phyloP scores from a whole-genome alignment of 2,888 invertebrate genomes.

The Drosophila colorata region DNA sequence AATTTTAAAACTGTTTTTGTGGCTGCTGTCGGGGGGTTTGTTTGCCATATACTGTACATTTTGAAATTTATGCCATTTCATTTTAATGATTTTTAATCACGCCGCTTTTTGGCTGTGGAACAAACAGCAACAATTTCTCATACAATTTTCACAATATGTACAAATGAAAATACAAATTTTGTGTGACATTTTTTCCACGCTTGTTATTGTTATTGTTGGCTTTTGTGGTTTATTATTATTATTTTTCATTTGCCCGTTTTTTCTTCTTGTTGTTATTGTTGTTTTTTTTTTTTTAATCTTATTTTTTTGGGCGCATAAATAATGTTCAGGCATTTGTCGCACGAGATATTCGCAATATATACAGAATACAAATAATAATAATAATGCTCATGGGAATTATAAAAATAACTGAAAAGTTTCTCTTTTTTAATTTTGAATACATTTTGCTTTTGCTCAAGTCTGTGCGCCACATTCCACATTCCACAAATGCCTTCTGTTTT shows the following conservation, averaged over 20 bases:
- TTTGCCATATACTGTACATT: neutral
- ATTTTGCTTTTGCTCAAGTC: slow-evolving; percentile 28
- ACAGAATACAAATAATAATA: slow-evolving; percentile 35
- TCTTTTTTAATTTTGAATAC: slow-evolving; percentile 25
- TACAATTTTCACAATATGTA: slow-evolving; percentile 26
- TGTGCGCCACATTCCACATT: slow-evolving; percentile 55
- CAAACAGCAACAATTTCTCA: slow-evolving; percentile 29
- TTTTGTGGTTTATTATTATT: slow-evolving; percentile 3
- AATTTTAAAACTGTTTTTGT: slow-evolving; percentile 34
- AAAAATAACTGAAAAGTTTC: slow-evolving; percentile 57
- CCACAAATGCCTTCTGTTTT: slow-evolving; percentile 55
- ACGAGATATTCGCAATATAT: slow-evolving; percentile 65
- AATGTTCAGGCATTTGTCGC: slow-evolving; percentile 69
- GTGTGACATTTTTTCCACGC: slow-evolving; percentile 43
- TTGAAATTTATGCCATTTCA: slow-evolving; percentile 41
- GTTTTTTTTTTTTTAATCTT: slow-evolving; percentile 20
- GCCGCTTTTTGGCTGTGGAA: slow-evolving; percentile 28
- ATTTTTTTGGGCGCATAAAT: slow-evolving; percentile 54
- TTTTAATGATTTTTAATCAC: slow-evolving; percentile 56
- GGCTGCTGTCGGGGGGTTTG: slow-evolving; percentile 10
- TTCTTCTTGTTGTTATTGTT: neutral
- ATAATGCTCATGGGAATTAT: slow-evolving; percentile 51
- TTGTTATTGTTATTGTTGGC: slow-evolving; percentile 32
- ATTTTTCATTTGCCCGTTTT: slow-evolving; percentile 2
- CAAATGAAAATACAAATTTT: slow-evolving; percentile 43